Evolutionary conservation across 2,113 vertebrate species (phyloP), one percentile per base, ranked within the genome.

Genomic region (Crotalus tigris): DNA sequence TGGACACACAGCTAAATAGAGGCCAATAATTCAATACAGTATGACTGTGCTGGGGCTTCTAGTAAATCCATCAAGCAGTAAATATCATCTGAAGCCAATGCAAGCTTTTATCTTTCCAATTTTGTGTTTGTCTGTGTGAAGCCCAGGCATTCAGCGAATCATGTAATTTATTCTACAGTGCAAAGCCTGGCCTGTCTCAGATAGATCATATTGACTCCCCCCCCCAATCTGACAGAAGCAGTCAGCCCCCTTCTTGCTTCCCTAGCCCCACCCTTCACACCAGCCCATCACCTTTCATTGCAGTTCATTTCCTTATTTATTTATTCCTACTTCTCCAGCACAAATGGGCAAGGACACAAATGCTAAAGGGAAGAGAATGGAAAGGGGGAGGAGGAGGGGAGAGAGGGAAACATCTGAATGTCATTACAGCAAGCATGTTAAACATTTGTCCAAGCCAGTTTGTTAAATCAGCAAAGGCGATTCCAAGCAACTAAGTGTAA

Each of bases 51-150:
- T 94, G 96, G 96, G 97, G 96, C 96, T 98, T 97, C 98, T 98
- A 98, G 98, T 98, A 98, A 98, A 98, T 98, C 98, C 97, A 98
- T 98, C 98, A 98, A 97, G 97, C 97, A 97, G 97, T 98, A 98
- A 98, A 98, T 98, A 98, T 98, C 97, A 98, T 98, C 97, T 98
- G 97, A 97, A 98, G 97, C 97, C 98, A 98, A 97, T 97, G 97
- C 97, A 98, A 98, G 97, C 98, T 98, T 98, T 98, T 98, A 98
- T 98, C 98, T 98, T 98, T 98, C 97, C 98, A 98, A 97, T 98
- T 98, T 98, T 97, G 96, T 97, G 96, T 98, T 97, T 95, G 97
- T 97, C 97, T 98, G 95, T 97, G 97, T 93, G 93, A 97, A 98
- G 96, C 97, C 96, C 94, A 96, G 95, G 97, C 97, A 97, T 98